Evolutionary conservation across 1,140 invertebrate genomes (phyloP).

Genomic region (Drosophila asahinai): DNA sequence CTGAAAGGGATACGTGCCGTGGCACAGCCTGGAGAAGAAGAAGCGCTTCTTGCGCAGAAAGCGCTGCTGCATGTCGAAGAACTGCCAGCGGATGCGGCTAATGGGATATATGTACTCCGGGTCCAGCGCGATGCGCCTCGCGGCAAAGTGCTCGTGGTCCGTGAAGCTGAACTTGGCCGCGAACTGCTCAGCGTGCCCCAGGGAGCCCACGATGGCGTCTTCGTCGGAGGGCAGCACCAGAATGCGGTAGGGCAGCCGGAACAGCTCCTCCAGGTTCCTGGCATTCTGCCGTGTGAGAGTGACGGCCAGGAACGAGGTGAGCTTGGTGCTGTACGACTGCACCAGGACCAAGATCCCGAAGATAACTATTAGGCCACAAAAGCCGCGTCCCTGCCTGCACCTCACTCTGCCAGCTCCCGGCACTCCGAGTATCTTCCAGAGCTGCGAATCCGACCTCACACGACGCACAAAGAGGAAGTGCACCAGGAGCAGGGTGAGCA

Average conservation of each 20-base stretch:
- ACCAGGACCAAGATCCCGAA: conserved; percentile 44
- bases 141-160: conserved; percentile 23
- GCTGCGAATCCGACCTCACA: background rate
- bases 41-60: conserved; percentile 59
- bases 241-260: conserved; percentile 44
- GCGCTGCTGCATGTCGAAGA: conserved; percentile 51
- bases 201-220: conserved; percentile 40
- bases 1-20: conserved; percentile 62
- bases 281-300: conserved; percentile 12
- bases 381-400: background rate
- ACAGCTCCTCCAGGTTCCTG: conserved; percentile 21
- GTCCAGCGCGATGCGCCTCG: conserved; percentile 36
- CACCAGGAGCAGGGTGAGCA: conserved; percentile 5
- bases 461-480: conserved; percentile 1
- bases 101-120: conserved; percentile 62
- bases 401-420: conserved; percentile 25
- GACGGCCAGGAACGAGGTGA: conserved; percentile 56
- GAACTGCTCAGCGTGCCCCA: conserved; percentile 55
- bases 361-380: background rate
- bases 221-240: conserved; percentile 37
- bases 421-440: conserved; percentile 56
- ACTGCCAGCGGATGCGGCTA: conserved; percentile 54
- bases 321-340: conserved; percentile 52
- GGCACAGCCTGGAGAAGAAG: conserved; percentile 54
- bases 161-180: conserved; percentile 13